Conservation (phyloP, 2,113 vertebrate species). For the Rhynchomys soricoides region DNA sequence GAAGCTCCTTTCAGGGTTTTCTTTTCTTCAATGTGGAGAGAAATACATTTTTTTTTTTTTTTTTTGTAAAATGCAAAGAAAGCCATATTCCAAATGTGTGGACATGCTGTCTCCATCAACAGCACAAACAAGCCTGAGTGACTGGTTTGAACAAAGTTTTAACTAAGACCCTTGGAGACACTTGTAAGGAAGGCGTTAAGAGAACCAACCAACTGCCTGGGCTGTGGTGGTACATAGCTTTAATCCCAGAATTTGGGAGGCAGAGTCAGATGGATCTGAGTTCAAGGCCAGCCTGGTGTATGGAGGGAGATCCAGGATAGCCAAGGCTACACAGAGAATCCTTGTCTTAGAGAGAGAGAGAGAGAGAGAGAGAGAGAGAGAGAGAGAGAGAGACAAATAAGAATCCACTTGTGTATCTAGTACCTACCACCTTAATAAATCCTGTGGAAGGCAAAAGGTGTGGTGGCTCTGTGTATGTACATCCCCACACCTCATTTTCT, state of each 20-base stretch:
- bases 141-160: neutral
- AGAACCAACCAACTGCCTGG: neutral
- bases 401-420: neutral
- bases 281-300: neutral
- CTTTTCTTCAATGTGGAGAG: neutral
- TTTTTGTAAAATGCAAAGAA: slow-evolving; percentile 19
- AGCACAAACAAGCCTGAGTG: neutral
- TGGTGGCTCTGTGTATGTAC: neutral
- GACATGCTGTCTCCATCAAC: neutral
- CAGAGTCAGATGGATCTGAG: neutral
- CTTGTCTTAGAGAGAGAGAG: neutral
- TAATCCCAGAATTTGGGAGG: neutral
- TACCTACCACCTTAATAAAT: neutral
- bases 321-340: neutral
- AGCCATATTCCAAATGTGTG: neutral
- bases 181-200: neutral
- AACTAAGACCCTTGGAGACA: neutral
- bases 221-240: neutral
- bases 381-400: neutral
- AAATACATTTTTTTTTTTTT: neutral
- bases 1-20: neutral
- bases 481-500: neutral
- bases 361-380: neutral
- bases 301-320: neutral
- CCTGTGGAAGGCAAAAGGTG: neutral